Conservation (phyloP, 2,797 vertebrate genomes). For the Zonotrichia albicollis region DNA sequence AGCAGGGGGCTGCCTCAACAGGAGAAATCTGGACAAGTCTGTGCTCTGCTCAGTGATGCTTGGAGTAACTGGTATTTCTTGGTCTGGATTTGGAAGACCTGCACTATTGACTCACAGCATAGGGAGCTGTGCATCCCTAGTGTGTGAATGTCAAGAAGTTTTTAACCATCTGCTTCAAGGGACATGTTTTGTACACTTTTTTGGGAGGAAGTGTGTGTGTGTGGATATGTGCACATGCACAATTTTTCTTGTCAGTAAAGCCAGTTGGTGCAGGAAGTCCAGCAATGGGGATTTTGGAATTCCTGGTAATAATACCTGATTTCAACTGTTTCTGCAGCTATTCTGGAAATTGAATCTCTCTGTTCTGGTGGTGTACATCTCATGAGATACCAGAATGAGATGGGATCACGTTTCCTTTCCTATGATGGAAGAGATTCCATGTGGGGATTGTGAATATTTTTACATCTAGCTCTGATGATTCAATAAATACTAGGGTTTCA, state of each 20-base stretch:
- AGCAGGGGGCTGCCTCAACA: fast-evolving
- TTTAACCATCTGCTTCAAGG: not conserved
- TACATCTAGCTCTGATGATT: not conserved
- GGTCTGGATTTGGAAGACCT: not conserved
- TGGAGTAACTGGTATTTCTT: not conserved
- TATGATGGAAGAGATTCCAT: not conserved
- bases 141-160: not conserved
- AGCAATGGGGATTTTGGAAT: not conserved
- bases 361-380: not conserved
- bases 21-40: not conserved
- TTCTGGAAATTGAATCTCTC: not conserved
- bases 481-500: not conserved
- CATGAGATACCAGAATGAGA: not conserved
- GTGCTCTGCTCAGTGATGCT: not conserved
- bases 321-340: not conserved
- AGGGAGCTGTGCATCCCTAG: not conserved
- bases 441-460: not conserved
- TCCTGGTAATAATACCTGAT: not conserved
- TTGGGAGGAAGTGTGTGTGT: not conserved
- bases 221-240: no score
- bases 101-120: not conserved
- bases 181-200: not conserved
- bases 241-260: not conserved
- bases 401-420: not conserved
- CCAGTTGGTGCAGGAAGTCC: not conserved